These are phyloP conservation scores for Hyperopisus bebe DNA, from an alignment of 2,113 vertebrate species.

Conservation along the genomic window DNA sequence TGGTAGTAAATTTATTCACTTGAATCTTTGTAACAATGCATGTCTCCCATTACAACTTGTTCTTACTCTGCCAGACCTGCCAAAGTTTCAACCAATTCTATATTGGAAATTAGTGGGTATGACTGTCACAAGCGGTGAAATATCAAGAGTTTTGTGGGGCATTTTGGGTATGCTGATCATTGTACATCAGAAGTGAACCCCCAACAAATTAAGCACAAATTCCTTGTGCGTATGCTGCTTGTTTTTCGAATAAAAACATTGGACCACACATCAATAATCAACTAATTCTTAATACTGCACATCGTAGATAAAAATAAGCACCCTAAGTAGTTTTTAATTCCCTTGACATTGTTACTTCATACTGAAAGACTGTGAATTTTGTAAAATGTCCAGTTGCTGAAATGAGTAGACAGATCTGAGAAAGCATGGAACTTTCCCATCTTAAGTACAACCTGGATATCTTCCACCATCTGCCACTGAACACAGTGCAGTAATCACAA, in stretches of 20 bases:
- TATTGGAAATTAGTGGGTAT: not conserved
- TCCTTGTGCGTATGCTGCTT: not conserved
- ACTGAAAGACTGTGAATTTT: not conserved
- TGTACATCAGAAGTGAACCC: not conserved
- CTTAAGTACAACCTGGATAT: conserved; percentile 24
- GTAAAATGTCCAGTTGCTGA: not conserved
- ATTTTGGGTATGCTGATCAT: not conserved
- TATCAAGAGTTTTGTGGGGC: not conserved
- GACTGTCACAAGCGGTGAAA: not conserved
- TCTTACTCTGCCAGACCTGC: not conserved
- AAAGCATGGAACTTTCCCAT: conserved; percentile 31
- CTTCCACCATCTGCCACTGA: conserved; percentile 45
- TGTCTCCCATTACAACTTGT: not conserved
- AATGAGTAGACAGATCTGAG: conserved; percentile 8
- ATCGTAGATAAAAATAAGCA: not conserved
- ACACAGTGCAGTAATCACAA: conserved; percentile 34
- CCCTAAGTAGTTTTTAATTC: not conserved
- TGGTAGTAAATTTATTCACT: not conserved
- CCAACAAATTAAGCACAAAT: not conserved
- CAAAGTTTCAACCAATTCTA: not conserved
- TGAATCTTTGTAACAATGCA: not conserved
- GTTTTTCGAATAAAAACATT: not conserved
- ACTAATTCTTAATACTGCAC: not conserved
- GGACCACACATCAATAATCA: not conserved
- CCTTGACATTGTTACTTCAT: not conserved